These are phyloP conservation scores for Argyresthia albistria DNA, from an alignment of 2,888 invertebrate species.

Conservation along the genomic window DNA sequence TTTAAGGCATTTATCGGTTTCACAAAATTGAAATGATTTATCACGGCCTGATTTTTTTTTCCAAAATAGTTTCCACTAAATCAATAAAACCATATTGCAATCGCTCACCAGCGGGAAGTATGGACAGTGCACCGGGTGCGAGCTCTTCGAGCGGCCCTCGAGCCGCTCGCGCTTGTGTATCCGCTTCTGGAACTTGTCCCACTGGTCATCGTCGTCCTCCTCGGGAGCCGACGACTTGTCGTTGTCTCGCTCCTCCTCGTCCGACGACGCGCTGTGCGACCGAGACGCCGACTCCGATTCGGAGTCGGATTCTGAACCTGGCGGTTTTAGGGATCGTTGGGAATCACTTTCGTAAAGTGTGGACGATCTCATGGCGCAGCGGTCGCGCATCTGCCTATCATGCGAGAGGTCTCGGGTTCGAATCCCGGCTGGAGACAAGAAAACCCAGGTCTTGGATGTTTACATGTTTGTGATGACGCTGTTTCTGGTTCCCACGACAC, in stretches of 20 bases:
- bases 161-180: constrained; percentile 90
- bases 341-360: not conserved
- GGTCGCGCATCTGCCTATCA: too few relatives aligned
- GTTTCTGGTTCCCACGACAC: too few relatives aligned
- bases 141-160: constrained; percentile 94
- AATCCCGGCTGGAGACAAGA: too few relatives aligned
- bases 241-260: constrained; percentile 64
- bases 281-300: constrained; percentile 59
- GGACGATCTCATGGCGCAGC: too few relatives aligned
- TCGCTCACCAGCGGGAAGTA: constrained; percentile 86
- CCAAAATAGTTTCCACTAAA: too few relatives aligned
- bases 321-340: not conserved
- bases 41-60: too few relatives aligned
- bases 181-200: constrained; percentile 94
- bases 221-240: constrained; percentile 73
- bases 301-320: constrained; percentile 55
- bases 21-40: too few relatives aligned
- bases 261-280: constrained; percentile 31
- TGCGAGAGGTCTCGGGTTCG: too few relatives aligned
- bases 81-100: not conserved
- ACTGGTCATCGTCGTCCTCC: constrained; percentile 91
- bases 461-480: too few relatives aligned
- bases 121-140: constrained; percentile 98
- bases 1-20: too few relatives aligned
- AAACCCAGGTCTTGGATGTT: too few relatives aligned